These are phyloP conservation scores for Acrocyrtus sp. DNA, from an alignment of 2,888 invertebrate species.

Conservation along the genomic window DNA sequence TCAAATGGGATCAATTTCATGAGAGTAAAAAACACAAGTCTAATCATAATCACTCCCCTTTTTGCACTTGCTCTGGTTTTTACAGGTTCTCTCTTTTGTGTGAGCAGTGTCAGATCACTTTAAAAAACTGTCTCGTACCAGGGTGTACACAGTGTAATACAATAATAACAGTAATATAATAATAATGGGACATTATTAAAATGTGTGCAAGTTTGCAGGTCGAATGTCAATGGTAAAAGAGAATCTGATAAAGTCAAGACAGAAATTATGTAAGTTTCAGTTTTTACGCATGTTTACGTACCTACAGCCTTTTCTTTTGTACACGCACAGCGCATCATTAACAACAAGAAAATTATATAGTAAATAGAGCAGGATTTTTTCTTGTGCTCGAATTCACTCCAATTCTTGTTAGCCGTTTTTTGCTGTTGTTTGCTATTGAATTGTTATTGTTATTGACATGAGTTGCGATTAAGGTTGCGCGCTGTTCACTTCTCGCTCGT, in stretches of 20 bases:
- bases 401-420: neutral
- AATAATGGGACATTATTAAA: no score
- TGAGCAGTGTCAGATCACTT: constrained; percentile 30
- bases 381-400: constrained; percentile 13
- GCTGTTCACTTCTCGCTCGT: no score
- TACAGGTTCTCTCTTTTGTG: no score
- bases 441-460: constrained; percentile 9
- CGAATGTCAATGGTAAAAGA: constrained; percentile 56
- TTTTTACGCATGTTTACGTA: no score
- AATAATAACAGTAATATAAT: no score
- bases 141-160: constrained; percentile 24
- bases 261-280: constrained; percentile 39
- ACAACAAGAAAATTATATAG: constrained; percentile 9
- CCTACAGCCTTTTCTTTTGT: no score
- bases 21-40: no score
- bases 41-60: no score
- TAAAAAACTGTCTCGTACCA: constrained; percentile 39
- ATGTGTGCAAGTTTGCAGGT: constrained; percentile 34
- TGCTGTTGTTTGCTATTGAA: neutral
- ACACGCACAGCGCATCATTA: no score
- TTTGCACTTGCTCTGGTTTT: no score
- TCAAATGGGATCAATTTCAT: no score
- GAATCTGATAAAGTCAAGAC: constrained; percentile 42
- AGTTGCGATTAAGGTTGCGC: constrained; percentile 24
- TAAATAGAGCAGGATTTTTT: constrained; percentile 44